A percentile compares a stretch with the other conserved stretches of the same genome.
These are phyloP conservation scores for Cerceris rybyensis DNA, from an alignment of 2,888 invertebrate genomes.

Conservation along the genomic window DNA sequence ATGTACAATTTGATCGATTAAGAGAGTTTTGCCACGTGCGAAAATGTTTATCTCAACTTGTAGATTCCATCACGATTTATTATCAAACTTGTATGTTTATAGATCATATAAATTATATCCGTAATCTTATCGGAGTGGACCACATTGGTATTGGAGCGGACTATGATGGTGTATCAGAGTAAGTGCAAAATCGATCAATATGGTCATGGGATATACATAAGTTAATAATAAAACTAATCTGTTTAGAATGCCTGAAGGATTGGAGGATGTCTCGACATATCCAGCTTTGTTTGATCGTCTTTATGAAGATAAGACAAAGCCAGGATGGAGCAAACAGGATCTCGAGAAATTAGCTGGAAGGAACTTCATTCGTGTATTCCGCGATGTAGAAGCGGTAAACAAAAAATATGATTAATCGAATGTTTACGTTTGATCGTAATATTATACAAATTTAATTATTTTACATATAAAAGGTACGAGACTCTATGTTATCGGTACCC, in stretches of 20 bases:
- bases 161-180: constrained; percentile 82
- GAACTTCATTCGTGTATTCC: constrained; percentile 82
- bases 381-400: constrained; percentile 76
- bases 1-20: background rate
- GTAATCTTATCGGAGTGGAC: constrained; percentile 82
- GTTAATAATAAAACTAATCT: background rate
- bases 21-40: background rate
- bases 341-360: constrained; percentile 82
- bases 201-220: background rate
- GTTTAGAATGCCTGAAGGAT: constrained; percentile 81
- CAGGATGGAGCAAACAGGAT: constrained; percentile 81
- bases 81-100: constrained; percentile 39
- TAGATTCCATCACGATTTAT: background rate
- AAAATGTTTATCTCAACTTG: constrained; percentile 1
- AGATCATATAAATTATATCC: constrained; percentile 84
- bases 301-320: constrained; percentile 62
- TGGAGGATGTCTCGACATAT: constrained; percentile 83
- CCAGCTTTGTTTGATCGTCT: constrained; percentile 82
- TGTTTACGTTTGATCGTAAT: background rate
- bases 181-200: constrained; percentile 50
- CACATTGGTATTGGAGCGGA: constrained; percentile 84
- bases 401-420: background rate
- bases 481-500: constrained; percentile 53
- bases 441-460: background rate
- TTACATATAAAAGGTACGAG: constrained; percentile 64